Percentiles rank a stretch among this genome's conserved stretches.
Conservation (phyloP, 2,797 vertebrate species). For the Poecilia picta region DNA sequence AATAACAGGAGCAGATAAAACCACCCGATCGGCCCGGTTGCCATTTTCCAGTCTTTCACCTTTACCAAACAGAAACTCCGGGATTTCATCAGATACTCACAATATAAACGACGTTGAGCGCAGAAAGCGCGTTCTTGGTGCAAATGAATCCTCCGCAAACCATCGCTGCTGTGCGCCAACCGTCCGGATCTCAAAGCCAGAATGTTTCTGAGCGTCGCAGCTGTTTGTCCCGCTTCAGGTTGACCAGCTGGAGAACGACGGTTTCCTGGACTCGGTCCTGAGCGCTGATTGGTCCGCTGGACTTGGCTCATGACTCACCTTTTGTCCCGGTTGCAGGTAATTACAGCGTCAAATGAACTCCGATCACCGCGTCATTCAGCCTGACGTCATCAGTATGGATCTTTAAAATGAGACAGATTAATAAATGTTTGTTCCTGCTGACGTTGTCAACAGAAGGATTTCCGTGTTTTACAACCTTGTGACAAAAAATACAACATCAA, state of each 20-base stretch:
- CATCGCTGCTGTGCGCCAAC: slow-evolving; percentile 32
- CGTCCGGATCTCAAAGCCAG: not conserved
- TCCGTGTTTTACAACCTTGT: not conserved
- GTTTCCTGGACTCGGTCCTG: slow-evolving; percentile 28
- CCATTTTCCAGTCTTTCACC: not conserved
- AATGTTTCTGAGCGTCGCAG: too few species aligned
- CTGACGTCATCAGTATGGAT: not conserved
- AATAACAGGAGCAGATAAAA: not conserved
- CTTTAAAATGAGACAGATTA: not conserved
- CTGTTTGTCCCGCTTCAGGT: not conserved
- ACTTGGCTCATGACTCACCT: not conserved
- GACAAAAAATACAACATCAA: not conserved
- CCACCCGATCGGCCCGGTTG: not conserved
- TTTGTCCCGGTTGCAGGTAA: not conserved
- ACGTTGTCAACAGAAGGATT: not conserved
- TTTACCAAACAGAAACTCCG: not conserved
- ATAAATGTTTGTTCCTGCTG: too few species aligned
- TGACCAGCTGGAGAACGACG: not conserved
- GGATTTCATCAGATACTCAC: slow-evolving; percentile 6
- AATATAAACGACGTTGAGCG: slow-evolving; percentile 68
- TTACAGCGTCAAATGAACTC: not conserved
- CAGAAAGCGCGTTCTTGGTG: slow-evolving; percentile 64
- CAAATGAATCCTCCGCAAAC: slow-evolving; percentile 66
- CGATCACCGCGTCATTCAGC: not conserved
- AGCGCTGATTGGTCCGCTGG: slow-evolving; percentile 51